phyloP scores from a whole-genome alignment of 2,797 vertebrate genomes.

The Sebastes trivittatus region DNA sequence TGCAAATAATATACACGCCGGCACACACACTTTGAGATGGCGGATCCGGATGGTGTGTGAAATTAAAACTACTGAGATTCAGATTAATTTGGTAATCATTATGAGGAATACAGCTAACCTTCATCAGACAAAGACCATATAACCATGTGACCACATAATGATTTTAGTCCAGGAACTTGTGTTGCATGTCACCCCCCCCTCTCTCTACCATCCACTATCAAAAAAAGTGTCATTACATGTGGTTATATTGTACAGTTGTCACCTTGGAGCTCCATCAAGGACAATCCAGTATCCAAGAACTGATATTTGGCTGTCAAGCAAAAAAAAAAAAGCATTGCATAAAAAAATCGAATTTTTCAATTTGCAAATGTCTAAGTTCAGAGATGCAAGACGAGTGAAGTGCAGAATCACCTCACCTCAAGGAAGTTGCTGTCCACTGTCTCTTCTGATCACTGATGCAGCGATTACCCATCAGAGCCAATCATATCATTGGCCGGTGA shows the following conservation, averaged over 20 bases:
- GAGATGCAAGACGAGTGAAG: background rate
- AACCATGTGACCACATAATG: background rate
- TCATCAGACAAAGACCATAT: background rate
- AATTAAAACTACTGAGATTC: background rate
- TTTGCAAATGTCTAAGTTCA: background rate
- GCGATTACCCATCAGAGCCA: slow-evolving; percentile 57
- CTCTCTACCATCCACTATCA: background rate
- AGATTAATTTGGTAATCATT: background rate
- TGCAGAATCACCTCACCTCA: slow-evolving; percentile 55
- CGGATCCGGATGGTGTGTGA: too few species aligned
- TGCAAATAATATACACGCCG: too few species aligned
- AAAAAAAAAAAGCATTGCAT: background rate
- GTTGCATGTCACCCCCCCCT: too few species aligned
- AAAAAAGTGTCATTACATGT: background rate
- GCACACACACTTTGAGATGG: too few species aligned
- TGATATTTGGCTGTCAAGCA: background rate
- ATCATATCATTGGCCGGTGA: slow-evolving; percentile 57
- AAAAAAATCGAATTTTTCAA: background rate
- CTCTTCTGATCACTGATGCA: slow-evolving; percentile 47
- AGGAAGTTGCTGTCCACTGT: slow-evolving; percentile 52
- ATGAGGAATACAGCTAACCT: background rate
- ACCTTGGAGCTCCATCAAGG: background rate
- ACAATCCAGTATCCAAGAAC: background rate
- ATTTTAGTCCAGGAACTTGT: background rate
- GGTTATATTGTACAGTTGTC: background rate